Conservation (phyloP, 2,797 vertebrate genomes). For the Sebastes cheni region DNA sequence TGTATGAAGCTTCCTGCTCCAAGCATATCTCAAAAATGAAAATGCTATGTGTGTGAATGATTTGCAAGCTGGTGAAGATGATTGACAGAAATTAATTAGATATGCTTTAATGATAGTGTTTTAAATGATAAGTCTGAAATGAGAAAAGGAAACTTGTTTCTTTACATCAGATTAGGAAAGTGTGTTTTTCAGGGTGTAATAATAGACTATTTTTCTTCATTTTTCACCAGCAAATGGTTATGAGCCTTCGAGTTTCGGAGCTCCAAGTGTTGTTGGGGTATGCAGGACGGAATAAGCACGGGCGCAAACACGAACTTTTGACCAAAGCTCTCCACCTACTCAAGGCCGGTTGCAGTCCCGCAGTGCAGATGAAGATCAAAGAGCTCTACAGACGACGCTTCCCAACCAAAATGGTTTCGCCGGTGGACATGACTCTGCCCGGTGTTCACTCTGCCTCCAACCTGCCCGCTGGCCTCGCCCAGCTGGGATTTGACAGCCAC, state of each 20-base stretch:
- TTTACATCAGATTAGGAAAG: not conserved
- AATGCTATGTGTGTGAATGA: not conserved
- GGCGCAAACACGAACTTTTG: slow-evolving; percentile 99
- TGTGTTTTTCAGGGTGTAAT: slow-evolving; percentile 21
- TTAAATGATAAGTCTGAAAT: not conserved
- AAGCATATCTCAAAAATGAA: not conserved
- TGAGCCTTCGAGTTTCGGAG: slow-evolving; percentile 99
- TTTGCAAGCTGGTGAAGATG: not conserved
- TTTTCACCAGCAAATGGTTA: slow-evolving; percentile 97
- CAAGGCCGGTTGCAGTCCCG: slow-evolving; percentile 97
- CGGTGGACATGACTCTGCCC: slow-evolving; percentile 92
- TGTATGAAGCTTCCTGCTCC: not conserved
- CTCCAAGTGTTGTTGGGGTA: slow-evolving; percentile 99
- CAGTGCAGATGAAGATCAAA: slow-evolving; percentile 99
- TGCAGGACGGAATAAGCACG: slow-evolving; percentile 98
- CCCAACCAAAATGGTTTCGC: slow-evolving; percentile 97
- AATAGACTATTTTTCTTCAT: slow-evolving; percentile 25
- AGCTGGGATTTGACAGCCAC: slow-evolving; percentile 89
- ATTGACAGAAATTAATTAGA: not conserved
- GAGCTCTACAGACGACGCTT: slow-evolving; percentile 98
- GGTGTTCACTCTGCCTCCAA: slow-evolving; percentile 89
- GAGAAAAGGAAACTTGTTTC: not conserved
- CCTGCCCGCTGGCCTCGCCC: slow-evolving; percentile 89
- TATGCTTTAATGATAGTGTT: not conserved
- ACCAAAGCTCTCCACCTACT: slow-evolving; percentile 98